A percentile compares a stretch with the other conserved stretches of the same genome.
Evolutionary conservation across 1,140 invertebrate species (phyloP).

Genomic region (Platorchestia sp.): DNA sequence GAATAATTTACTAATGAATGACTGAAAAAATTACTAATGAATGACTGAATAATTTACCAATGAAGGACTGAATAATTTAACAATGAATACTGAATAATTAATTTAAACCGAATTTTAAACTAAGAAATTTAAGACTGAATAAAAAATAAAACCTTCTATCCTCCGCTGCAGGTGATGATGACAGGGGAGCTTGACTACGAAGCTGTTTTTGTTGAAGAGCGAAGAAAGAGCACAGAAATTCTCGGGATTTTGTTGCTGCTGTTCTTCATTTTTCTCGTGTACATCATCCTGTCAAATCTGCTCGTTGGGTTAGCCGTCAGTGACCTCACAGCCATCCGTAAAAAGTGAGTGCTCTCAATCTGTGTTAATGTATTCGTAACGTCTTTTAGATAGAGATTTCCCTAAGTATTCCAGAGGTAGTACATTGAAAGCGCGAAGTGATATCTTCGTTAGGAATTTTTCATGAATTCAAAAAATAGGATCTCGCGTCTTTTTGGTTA

Average conservation of each 20-base stretch:
- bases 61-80: no score
- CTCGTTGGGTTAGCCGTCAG: constrained; percentile 86
- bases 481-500: background rate
- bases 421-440: background rate
- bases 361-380: background rate
- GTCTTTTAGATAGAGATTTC: background rate
- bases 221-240: constrained; percentile 71
- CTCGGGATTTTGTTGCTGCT: constrained; percentile 82
- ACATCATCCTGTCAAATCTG: constrained; percentile 86
- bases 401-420: background rate
- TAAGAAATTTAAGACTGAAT: background rate
- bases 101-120: no score
- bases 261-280: constrained; percentile 84
- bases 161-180: constrained; percentile 84
- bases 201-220: constrained; percentile 81
- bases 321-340: constrained; percentile 84
- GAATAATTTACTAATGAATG: no score
- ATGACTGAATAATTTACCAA: no score
- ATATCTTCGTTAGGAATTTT: background rate
- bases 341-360: constrained; percentile 70
- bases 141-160: background rate
- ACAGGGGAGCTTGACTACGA: constrained; percentile 88
- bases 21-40: no score
- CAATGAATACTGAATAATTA: no score
- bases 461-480: no score